Conservation (phyloP, 2,113 vertebrate genomes). For the Cyrtonyx montezumae region DNA sequence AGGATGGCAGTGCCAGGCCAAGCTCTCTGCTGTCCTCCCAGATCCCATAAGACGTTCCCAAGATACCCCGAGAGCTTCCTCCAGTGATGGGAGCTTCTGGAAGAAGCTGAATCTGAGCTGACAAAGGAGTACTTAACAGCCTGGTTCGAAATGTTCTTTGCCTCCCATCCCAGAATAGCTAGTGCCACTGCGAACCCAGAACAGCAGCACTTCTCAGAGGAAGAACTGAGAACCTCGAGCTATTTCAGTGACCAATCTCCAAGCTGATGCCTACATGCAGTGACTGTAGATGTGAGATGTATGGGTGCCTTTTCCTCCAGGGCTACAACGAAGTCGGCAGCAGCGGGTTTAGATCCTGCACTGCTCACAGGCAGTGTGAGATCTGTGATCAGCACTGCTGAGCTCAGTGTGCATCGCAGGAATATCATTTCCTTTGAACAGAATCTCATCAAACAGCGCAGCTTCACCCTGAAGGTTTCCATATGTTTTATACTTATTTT, state of each 20-base stretch:
- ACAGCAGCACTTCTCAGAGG: background rate
- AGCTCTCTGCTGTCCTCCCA: background rate
- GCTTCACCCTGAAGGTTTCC: slow-evolving; percentile 8
- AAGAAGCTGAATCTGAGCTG: background rate
- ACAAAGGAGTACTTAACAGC: background rate
- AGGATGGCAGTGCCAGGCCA: background rate
- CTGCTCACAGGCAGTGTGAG: background rate
- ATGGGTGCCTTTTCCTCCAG: background rate
- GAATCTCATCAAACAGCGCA: slow-evolving; percentile 16
- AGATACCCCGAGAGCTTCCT: background rate
- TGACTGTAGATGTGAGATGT: fast-evolving
- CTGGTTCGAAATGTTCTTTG: background rate
- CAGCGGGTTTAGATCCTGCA: background rate
- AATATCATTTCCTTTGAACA: background rate
- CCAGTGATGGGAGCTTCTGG: fast-evolving
- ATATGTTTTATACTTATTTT: background rate
- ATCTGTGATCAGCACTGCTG: background rate
- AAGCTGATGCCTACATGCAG: background rate
- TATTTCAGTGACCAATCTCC: background rate
- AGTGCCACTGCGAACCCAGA: fast-evolving
- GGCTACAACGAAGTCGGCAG: background rate
- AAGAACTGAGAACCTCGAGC: background rate
- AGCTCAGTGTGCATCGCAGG: background rate
- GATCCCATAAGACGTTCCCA: background rate
- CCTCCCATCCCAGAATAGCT: background rate